These are phyloP conservation scores for Nephotettix cincticeps DNA, from an alignment of 1,140 invertebrate genomes.

Conservation along the genomic window DNA sequence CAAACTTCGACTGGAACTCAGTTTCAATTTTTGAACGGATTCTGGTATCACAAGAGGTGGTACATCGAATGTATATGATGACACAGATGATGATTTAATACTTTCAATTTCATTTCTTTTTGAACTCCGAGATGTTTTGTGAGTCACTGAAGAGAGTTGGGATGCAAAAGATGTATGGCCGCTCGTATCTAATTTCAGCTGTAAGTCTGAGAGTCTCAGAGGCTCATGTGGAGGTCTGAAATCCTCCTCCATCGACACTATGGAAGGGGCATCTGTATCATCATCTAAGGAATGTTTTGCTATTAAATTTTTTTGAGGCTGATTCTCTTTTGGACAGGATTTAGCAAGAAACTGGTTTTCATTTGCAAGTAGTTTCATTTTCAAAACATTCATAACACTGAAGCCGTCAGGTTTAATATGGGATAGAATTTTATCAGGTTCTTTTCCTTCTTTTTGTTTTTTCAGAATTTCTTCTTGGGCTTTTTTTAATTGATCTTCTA, in stretches of 20 bases:
- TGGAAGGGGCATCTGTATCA: conserved; percentile 7
- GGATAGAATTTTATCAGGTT: not conserved
- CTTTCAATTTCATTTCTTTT: too few relatives aligned
- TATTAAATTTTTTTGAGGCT: not conserved
- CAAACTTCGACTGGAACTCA: not conserved
- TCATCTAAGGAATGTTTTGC: not conserved
- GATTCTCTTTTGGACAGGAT: not conserved
- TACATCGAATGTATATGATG: not conserved
- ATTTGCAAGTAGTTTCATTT: not conserved
- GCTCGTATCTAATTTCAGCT: not conserved
- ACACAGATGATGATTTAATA: not conserved
- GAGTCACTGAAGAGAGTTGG: too few relatives aligned
- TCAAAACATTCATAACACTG: not conserved
- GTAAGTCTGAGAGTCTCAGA: not conserved
- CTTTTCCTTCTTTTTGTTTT: not conserved
- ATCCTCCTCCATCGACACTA: conserved; percentile 13
- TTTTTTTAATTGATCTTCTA: not conserved
- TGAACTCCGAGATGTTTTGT: too few relatives aligned
- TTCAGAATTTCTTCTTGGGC: not conserved
- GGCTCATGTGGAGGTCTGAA: not conserved
- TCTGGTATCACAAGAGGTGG: not conserved
- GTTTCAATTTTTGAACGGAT: not conserved
- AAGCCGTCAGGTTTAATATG: not conserved
- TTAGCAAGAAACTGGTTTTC: not conserved
- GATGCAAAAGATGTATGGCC: too few relatives aligned